Evolutionary conservation across 2,113 vertebrate species (phyloP).

Genomic region (Heloderma charlesbogerti): DNA sequence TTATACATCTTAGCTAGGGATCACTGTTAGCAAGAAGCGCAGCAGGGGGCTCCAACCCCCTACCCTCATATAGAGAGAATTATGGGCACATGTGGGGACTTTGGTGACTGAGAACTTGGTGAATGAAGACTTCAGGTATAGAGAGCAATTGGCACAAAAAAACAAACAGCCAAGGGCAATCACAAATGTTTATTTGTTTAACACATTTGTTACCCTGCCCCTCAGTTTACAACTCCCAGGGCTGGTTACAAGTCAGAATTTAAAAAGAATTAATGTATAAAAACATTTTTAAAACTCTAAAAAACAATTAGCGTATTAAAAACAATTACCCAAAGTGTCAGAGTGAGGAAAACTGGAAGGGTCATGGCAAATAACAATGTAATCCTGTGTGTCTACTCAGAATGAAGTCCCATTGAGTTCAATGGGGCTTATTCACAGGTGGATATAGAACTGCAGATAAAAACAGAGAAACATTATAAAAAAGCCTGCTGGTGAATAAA

Average conservation of each 20-base stretch:
- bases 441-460: not conserved
- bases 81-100: not conserved
- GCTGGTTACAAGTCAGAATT: not conserved
- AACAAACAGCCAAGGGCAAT: not conserved
- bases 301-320: not conserved
- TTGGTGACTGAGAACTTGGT: not conserved
- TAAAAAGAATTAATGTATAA: not conserved
- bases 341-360: not conserved
- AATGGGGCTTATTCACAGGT: not conserved
- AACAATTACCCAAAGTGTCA: not conserved
- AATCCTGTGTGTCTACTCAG: not conserved
- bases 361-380: not conserved
- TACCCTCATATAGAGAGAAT: not conserved
- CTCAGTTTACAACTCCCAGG: not conserved
- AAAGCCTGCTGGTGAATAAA: not conserved
- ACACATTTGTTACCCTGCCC: not conserved
- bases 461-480: not conserved
- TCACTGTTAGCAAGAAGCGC: not conserved
- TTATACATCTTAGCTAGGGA: not conserved
- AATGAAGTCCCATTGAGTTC: not conserved
- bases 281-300: too few relatives aligned
- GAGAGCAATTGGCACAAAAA: not conserved
- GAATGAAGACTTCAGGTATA: not conserved
- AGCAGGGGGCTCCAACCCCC: not conserved
- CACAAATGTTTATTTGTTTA: not conserved